Evolutionary conservation across 2,797 vertebrate genomes (phyloP).

Genomic region (Muscicapa comitata): DNA sequence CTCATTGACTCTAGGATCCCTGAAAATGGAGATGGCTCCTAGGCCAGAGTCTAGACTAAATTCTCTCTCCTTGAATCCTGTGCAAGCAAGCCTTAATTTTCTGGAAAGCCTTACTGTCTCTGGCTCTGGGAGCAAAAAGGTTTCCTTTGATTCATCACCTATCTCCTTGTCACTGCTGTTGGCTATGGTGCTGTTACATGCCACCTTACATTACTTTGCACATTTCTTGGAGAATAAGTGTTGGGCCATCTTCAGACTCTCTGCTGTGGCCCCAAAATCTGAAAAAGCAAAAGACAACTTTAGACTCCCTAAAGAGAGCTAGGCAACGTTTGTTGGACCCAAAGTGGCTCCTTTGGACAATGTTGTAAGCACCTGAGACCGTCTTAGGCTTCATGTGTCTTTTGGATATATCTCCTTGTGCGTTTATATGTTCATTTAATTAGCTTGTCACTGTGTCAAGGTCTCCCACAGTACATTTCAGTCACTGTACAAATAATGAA

Average conservation of each 20-base stretch:
- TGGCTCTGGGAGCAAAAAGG: background rate
- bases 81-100: background rate
- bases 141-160: background rate
- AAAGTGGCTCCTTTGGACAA: background rate
- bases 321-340: background rate
- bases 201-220: background rate
- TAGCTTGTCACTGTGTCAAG: background rate
- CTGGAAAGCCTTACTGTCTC: background rate
- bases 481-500: background rate
- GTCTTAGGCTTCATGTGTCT: background rate
- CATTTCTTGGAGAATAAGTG: background rate
- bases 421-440: background rate
- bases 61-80: background rate
- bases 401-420: background rate
- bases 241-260: background rate
- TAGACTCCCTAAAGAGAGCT: background rate
- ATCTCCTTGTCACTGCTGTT: background rate
- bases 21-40: background rate
- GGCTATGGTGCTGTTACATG: fast-evolving
- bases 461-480: background rate
- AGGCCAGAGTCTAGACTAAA: background rate
- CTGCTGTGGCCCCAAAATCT: background rate
- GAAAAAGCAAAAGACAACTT: background rate
- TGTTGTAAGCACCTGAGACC: background rate
- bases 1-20: background rate